These are phyloP conservation scores for Cheirogaleus major DNA, from an alignment of 2,797 vertebrate genomes.

Conservation along the genomic window DNA sequence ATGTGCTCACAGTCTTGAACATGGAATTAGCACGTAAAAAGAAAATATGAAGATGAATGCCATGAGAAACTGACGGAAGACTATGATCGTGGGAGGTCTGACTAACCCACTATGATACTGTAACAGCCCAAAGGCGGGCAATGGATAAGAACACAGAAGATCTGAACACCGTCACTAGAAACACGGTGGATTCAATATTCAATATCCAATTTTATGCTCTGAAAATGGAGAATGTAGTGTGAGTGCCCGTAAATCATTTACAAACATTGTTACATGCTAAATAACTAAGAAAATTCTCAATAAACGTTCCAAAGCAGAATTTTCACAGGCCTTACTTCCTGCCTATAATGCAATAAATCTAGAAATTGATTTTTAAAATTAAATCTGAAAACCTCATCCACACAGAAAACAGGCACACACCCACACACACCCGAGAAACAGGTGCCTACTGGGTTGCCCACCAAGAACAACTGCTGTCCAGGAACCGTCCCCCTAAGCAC, in stretches of 20 bases:
- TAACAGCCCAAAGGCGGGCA: neutral
- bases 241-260: neutral
- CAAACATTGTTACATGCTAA: neutral
- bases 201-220: neutral
- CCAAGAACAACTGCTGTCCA: neutral
- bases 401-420: neutral
- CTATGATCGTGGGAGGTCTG: rapidly evolving
- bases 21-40: neutral
- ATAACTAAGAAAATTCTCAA: neutral
- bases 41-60: neutral
- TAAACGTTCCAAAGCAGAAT: neutral
- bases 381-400: neutral
- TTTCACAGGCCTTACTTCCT: neutral
- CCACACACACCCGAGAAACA: neutral
- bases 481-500: no score
- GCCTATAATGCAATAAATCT: neutral
- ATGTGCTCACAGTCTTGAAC: neutral
- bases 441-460: rapidly evolving
- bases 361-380: neutral
- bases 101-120: rapidly evolving
- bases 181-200: neutral
- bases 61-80: neutral
- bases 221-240: neutral
- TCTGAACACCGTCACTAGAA: rapidly evolving
- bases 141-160: rapidly evolving